Evolutionary conservation across 2,888 invertebrate species (phyloP).

Genomic region (Girardia tigrina): DNA sequence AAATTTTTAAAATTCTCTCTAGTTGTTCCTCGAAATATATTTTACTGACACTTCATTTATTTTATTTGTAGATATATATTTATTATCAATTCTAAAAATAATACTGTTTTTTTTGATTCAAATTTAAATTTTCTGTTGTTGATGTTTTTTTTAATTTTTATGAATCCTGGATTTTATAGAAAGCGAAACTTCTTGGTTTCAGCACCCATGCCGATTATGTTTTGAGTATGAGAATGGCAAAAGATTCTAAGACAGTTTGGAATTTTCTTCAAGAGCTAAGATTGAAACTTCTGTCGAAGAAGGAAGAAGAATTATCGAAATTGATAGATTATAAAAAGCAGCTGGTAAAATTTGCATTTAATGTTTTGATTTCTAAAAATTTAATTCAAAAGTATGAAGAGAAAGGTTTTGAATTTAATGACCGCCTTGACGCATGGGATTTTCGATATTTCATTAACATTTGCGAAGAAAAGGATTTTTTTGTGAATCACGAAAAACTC

Average conservation of each 20-base stretch:
- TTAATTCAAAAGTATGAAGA: conserved; percentile 48
- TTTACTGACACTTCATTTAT: too few species aligned
- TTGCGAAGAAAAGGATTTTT: conserved; percentile 51
- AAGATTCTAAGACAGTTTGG: conserved; percentile 49
- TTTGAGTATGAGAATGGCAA: conserved; percentile 53
- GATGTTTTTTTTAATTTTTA: too few species aligned
- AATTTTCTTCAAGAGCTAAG: conserved; percentile 50
- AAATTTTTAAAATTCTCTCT: too few species aligned
- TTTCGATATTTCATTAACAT: conserved; percentile 51
- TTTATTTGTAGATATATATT: too few species aligned
- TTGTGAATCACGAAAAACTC: conserved; percentile 52
- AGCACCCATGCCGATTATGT: conserved; percentile 51
- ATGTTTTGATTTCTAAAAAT: conserved; percentile 21
- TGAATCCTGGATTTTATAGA: too few species aligned
- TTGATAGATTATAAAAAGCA: conserved; percentile 51
- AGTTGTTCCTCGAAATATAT: too few species aligned
- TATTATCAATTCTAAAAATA: too few species aligned
- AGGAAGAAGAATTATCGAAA: conserved; percentile 47
- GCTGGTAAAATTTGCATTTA: conserved; percentile 45
- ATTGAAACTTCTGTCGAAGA: conserved; percentile 49
- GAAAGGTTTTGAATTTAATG: conserved; percentile 48
- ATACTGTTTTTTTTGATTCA: too few species aligned
- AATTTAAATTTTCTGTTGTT: too few species aligned
- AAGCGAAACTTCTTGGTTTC: conserved; percentile 51
- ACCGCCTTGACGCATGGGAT: conserved; percentile 52